phyloP scores from a whole-genome alignment of 2,113 vertebrate genomes.

The Platycercus adscitus region DNA sequence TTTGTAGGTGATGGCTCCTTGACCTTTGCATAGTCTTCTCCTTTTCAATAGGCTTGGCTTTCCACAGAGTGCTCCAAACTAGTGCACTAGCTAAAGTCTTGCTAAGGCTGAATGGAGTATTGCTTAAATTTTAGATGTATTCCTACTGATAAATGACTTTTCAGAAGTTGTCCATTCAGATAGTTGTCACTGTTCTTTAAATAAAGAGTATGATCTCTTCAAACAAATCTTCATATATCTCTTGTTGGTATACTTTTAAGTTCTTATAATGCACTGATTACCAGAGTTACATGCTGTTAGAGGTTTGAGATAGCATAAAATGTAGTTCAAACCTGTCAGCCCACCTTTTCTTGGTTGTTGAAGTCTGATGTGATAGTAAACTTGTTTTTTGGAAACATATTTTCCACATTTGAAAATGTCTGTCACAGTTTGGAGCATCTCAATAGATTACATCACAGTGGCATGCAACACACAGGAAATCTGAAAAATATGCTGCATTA shows the following conservation, averaged over 20 bases:
- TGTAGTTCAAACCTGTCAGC: neutral
- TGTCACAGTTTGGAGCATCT: conserved; percentile 65
- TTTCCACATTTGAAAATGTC: conserved; percentile 66
- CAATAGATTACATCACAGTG: conserved; percentile 68
- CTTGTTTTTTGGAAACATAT: conserved; percentile 40
- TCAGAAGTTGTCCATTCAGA: neutral
- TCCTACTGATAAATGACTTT: neutral
- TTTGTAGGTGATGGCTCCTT: neutral
- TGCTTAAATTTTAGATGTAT: neutral
- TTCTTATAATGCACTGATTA: neutral
- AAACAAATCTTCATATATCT: neutral
- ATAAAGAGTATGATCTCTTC: neutral
- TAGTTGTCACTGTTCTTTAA: neutral
- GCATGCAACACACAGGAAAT: conserved; percentile 64
- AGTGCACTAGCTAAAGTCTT: neutral
- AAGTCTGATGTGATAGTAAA: conserved; percentile 44
- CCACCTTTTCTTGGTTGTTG: neutral
- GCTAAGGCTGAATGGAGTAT: neutral
- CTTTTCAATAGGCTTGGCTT: neutral
- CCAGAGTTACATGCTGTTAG: neutral
- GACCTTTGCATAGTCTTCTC: neutral
- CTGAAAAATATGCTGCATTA: conserved; percentile 70
- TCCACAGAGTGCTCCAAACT: neutral
- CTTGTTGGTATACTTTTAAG: neutral
- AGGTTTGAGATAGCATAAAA: neutral